Evolutionary conservation across 2,113 vertebrate genomes (phyloP), one percentile per base, ranked within the genome.

Genomic region (Cnemophilus loriae): DNA sequence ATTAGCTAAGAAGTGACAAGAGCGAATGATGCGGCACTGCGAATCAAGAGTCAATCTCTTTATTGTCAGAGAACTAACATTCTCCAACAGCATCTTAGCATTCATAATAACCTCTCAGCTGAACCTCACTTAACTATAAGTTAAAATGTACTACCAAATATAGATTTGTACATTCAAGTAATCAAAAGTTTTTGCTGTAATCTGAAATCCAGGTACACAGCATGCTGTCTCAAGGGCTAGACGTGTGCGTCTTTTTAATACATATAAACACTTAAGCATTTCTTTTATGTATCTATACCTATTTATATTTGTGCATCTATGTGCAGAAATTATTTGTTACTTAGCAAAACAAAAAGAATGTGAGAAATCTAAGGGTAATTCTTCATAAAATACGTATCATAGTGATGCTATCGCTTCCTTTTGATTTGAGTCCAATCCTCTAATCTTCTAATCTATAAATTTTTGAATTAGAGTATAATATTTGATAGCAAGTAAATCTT

Each of bases 141-240:
- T 82, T 80, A 79, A 83, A 73, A 67, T n/a, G 26, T 2, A 2
- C 39, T 84, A 63, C 37, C 33, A 53, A 87, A 82, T 77, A 73
- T 30, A 85, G 24, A 9, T 87, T 84, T 95, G 15, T 57, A 32
- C 26, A n/a, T 47, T 35, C 5, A 49, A 89, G 63, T 73, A 83
- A 87, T 89, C 56, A 69, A 53, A 96, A 89, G 7, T 70, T 7
- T 67, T 65, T 89, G 11, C 33, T 73, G 24, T 60, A 74, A 87
- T 56, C 14, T 44, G 24, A 94, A 14, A 87, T 28, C 32, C 74
- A 95, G 35, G 42, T 67, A 47, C 18, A 63, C 12, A 22, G 21
- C 22, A 52, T 76, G 10, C 6, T 74, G 8, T 46, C 20, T 82
- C 44, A 63, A 71, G 32, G 23, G 26, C 21, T 81, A 89, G 53